phyloP scores from a whole-genome alignment of 2,797 vertebrate species.

The Rhynchotus rufescens region DNA sequence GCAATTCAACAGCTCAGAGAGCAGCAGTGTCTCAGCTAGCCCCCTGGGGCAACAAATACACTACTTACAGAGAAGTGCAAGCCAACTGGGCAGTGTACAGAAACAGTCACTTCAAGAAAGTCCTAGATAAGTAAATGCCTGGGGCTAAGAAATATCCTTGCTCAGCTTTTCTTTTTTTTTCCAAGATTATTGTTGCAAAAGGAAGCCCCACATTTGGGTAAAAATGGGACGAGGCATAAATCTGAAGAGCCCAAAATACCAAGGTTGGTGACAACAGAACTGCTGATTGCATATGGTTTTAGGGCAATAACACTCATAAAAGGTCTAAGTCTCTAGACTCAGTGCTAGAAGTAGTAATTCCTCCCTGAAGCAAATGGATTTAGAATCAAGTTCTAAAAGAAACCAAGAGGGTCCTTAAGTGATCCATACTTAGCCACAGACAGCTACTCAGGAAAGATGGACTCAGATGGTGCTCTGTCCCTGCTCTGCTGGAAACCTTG shows the following conservation, averaged over 20 bases:
- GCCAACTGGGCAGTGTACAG: background rate
- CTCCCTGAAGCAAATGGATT: background rate
- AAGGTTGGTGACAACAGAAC: background rate
- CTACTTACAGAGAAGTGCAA: background rate
- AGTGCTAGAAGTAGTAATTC: rapidly evolving
- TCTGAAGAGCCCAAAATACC: background rate
- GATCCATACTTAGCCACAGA: background rate
- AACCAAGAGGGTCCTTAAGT: background rate
- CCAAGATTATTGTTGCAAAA: background rate
- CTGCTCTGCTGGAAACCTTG: background rate
- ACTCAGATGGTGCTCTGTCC: background rate
- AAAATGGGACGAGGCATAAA: background rate
- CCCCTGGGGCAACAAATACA: background rate
- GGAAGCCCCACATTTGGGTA: background rate
- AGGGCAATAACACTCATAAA: background rate
- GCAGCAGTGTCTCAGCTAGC: background rate
- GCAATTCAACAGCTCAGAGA: background rate
- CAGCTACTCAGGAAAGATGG: background rate
- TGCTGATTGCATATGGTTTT: rapidly evolving
- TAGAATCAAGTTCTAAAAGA: background rate
- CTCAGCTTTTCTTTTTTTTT: background rate
- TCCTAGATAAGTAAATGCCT: background rate
- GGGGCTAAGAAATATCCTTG: background rate
- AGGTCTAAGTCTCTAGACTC: background rate
- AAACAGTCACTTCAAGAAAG: background rate